Evolutionary conservation across 1,140 invertebrate species (phyloP), one percentile per base, ranked within the genome.

Genomic region (Muscidifurax raptorellus): DNA sequence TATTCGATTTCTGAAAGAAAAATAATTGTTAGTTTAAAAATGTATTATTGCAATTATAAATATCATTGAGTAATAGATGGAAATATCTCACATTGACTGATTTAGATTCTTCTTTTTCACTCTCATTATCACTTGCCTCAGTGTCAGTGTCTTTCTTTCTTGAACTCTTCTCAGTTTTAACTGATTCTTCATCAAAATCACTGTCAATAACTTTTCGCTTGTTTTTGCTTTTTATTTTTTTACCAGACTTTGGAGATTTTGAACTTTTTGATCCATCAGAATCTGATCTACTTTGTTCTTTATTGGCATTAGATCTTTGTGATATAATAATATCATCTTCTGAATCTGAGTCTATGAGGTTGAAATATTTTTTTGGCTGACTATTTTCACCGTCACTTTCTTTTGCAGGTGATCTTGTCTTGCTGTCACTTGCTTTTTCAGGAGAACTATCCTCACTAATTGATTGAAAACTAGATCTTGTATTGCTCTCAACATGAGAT

Each of bases 1-100:
- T 86, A 47, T 84, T 81, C n/a, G 44, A 76, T 80, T 87, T 87
- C 88, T 89, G 40, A 52, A 87, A 86, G 74, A 82, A 81, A 66
- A 52, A 59, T 79, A 13, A 69, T 12, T 69, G 25, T 28, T 13
- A 30, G 27, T 69, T 69, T 28, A 30, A 1, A n/a, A 69, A 30
- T 72, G 18, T 71, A n/a, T 59, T 59, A 6, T 66, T 36, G 28
- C 66, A 69, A 77, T 28, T 77, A 84, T 75, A 40, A 67, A 80
- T 28, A 67, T 76, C 18, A 80, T 67, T 71, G 36, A 77, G 32
- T 40, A 36, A n/a, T 40, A 40, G 18, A 7, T n/a, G 27, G 10
- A 64, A 77, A 25, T 76, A 69, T 67, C 44, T 77, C 59, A 85
- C 78, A 76, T 85, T 72, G 5, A 13, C 0, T 64, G 15, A 40